Conservation (phyloP, 2,888 invertebrate species). For the Rugalucina vietnamica region DNA sequence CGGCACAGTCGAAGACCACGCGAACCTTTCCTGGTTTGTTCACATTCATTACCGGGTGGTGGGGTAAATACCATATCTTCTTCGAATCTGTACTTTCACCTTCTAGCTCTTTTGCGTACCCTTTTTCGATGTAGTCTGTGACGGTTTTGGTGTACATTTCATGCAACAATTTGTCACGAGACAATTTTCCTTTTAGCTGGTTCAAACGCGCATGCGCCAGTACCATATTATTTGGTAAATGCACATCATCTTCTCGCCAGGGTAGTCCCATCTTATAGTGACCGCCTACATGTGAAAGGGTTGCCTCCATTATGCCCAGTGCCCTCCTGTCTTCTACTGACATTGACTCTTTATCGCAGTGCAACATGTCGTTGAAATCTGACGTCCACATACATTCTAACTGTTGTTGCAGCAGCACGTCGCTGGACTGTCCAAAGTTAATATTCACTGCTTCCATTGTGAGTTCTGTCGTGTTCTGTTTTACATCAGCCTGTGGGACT, state of each 20-base stretch:
- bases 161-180: slow-evolving; percentile 2
- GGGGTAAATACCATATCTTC: slow-evolving; percentile 51
- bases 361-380: slow-evolving; percentile 21
- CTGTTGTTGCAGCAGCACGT: slow-evolving; percentile 7
- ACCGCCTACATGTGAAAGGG: no score
- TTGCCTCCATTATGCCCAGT: slow-evolving; percentile 21
- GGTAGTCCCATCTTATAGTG: slow-evolving; percentile 46
- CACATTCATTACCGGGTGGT: slow-evolving; percentile 49
- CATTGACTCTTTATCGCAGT: slow-evolving; percentile 21
- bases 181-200: slow-evolving; percentile 36
- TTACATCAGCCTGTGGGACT: no score
- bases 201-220: slow-evolving; percentile 14
- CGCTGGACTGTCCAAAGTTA: neutral
- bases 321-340: no score
- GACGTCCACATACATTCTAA: slow-evolving; percentile 31
- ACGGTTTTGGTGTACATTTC: slow-evolving; percentile 31
- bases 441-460: neutral
- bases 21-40: slow-evolving; percentile 54
- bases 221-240: slow-evolving; percentile 33
- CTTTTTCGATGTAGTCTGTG: slow-evolving; percentile 39
- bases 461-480: neutral
- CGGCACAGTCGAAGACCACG: slow-evolving; percentile 57
- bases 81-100: neutral
- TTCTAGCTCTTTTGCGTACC: slow-evolving; percentile 39
- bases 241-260: slow-evolving; percentile 31